A percentile compares a stretch with the other conserved stretches of the same genome.
Evolutionary conservation across 2,797 vertebrate species (phyloP).

Genomic region (Scolopax rusticola): DNA sequence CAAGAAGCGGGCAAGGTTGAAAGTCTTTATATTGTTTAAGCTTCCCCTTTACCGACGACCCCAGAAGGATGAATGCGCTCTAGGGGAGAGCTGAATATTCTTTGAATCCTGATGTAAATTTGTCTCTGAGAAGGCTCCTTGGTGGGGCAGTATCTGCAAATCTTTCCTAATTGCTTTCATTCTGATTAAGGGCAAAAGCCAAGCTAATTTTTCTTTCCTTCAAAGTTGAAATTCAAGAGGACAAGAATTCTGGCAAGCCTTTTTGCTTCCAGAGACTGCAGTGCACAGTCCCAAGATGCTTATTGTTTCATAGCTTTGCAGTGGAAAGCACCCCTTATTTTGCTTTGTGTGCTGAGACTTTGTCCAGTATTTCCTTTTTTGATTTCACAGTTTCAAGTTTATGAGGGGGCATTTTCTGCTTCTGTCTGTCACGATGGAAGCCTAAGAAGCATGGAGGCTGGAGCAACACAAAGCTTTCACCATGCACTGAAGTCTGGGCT

Average conservation of each 20-base stretch:
- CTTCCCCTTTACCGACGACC: neutral
- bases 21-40: neutral
- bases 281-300: rapidly evolving
- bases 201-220: neutral
- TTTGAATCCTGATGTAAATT: neutral
- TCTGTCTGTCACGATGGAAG: neutral
- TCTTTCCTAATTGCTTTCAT: neutral
- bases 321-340: neutral
- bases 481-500: rapidly evolving
- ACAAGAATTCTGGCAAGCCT: neutral
- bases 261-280: neutral
- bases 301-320: neutral
- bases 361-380: neutral
- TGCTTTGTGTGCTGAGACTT: neutral
- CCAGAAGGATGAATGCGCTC: neutral
- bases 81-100: neutral
- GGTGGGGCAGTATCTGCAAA: neutral
- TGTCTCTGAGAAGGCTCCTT: neutral
- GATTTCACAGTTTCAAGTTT: neutral
- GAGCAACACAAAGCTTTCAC: neutral
- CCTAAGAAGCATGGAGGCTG: neutral
- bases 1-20: neutral
- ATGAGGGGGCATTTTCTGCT: neutral
- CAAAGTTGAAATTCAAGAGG: neutral
- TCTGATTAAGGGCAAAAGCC: neutral